Evolutionary conservation across 2,888 invertebrate genomes (phyloP).

Genomic region (Amphipyra berbera): DNA sequence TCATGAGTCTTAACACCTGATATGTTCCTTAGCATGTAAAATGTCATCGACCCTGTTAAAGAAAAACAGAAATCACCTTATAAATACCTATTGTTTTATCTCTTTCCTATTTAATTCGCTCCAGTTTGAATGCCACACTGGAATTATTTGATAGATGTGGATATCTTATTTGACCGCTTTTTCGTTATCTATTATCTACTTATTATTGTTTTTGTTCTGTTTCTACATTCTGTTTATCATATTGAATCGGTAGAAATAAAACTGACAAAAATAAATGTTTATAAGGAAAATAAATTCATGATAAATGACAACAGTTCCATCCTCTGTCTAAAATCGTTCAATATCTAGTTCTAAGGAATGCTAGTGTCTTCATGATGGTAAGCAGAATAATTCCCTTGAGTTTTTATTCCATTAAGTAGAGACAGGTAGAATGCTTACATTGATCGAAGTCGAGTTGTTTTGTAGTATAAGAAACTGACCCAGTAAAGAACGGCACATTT

Average conservation of each 20-base stretch:
- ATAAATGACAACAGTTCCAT: conserved; percentile 14
- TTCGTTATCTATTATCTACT: conserved; percentile 31
- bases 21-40: not conserved
- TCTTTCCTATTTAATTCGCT: conserved; percentile 16
- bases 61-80: conserved; percentile 5
- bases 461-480: conserved; percentile 6
- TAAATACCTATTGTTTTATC: conserved; percentile 17
- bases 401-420: too few relatives aligned
- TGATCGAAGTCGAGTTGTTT: too few relatives aligned
- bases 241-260: conserved; percentile 21
- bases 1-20: too few relatives aligned
- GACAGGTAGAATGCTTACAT: too few relatives aligned
- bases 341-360: conserved; percentile 16
- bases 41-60: conserved; percentile 5
- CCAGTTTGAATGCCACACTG: conserved; percentile 18
- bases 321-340: conserved; percentile 20
- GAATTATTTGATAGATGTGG: conserved; percentile 21
- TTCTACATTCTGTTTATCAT: conserved; percentile 7
- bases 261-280: conserved; percentile 14
- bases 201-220: conserved; percentile 25
- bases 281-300: conserved; percentile 32
- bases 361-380: not conserved
- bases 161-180: conserved; percentile 38
- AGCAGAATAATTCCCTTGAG: too few relatives aligned
- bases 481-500: conserved; percentile 21